Base-by-base conservation (phyloP, 2,113 vertebrate genomes). In the Oncorhynchus nerka region DNA sequence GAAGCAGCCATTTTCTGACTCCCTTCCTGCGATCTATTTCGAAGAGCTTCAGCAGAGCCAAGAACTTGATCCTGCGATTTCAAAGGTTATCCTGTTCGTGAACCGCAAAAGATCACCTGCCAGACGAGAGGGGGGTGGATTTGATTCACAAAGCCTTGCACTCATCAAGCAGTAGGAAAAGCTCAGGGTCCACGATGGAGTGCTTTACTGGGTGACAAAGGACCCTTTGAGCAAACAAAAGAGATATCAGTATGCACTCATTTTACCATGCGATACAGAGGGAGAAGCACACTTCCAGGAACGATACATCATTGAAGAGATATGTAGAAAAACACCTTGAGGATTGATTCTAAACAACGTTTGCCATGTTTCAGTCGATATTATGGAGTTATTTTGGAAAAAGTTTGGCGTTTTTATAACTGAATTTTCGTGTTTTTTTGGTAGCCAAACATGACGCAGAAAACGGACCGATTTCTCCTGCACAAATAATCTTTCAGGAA, bases 131-230 rank as follows among this genome's bases (percentile, higher is more conserved):
- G 12, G 4, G 24, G 26, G 2, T 8, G 4, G 2, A 5, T 68
- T 20, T 13, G 15, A 26, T 34, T 5, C 1, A 5, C 68, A 6
- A 22, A n/a, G 32, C 22, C 11, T 71, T 15, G 15, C 4, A 5
- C 39, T 45, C 48, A 19, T 57, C 34, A 77, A 74, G 57, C 75
- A 81, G 20, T 70, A 16, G 62, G 70, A 79, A 0, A 64, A 20
- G 6, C 66, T 73, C 5, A 26, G 19, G 4, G 4, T 77, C 1
- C 16, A 39, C 8, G 34, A 80, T 71, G 68, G 34, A 8, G 19
- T 83, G 4, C 20, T 80, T 16, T 83, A 69, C 19, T 49, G 26
- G 8, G n/a, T 70, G 1, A 20, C 59, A 12, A 77, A 67, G 32
- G 49, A 71, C 20, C 71, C 67, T 5, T 2, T 34, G 3, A 77